phyloP scores from a whole-genome alignment of 2,888 invertebrate species.

The Schizaphis graminum region DNA sequence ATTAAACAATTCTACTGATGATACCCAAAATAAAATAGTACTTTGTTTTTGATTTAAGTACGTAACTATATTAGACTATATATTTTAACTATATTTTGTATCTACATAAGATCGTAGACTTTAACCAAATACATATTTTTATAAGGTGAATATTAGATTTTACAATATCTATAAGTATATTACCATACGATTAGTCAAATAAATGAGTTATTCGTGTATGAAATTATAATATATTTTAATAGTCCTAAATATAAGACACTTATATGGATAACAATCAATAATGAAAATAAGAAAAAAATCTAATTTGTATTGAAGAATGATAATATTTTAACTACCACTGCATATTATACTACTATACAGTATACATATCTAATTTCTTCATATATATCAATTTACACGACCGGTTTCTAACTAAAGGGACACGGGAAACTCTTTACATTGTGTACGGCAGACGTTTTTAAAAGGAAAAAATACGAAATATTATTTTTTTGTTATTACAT shows the following conservation, averaged over 20 bases:
- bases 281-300: neutral
- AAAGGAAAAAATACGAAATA: slow-evolving; percentile 44
- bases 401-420: slow-evolving; percentile 56
- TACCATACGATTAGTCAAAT: neutral
- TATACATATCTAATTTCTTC: slow-evolving; percentile 56
- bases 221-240: neutral
- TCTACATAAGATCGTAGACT: neutral
- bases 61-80: neutral
- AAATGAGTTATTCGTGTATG: neutral
- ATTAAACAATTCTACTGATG: neutral
- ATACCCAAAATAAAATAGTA: neutral
- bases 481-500: slow-evolving; percentile 46
- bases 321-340: slow-evolving; percentile 40
- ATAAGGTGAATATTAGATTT: neutral
- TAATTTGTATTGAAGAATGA: slow-evolving; percentile 15
- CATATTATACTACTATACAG: slow-evolving; percentile 20
- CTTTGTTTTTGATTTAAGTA: neutral
- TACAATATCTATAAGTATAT: neutral
- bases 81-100: neutral
- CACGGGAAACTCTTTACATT: slow-evolving; percentile 23
- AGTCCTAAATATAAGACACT: neutral
- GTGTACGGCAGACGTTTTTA: slow-evolving; percentile 51
- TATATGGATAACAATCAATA: neutral
- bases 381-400: slow-evolving; percentile 60
- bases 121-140: neutral